These are phyloP conservation scores for Melanotaenia duboulayi DNA, from an alignment of 2,113 vertebrate species.

Conservation along the genomic window DNA sequence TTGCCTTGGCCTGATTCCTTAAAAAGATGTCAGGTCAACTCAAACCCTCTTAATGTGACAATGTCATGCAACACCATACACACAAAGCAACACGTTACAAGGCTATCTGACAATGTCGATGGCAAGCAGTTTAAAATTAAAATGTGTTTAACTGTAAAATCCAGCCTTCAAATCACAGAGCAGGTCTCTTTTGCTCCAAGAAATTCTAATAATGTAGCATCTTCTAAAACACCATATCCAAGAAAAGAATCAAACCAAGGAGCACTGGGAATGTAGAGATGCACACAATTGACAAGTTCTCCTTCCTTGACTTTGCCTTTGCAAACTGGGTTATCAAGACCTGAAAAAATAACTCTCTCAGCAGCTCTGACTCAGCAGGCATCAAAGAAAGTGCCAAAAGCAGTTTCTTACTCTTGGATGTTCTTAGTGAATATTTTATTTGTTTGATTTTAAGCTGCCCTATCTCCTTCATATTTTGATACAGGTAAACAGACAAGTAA, in stretches of 20 bases:
- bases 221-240: constrained; percentile 25
- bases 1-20: constrained; percentile 34
- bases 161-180: constrained; percentile 44
- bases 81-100: constrained; percentile 10
- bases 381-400: constrained; percentile 73
- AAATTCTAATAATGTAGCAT: constrained; percentile 9
- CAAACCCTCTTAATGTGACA: constrained; percentile 2
- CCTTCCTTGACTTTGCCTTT: constrained; percentile 63
- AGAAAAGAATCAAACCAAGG: constrained; percentile 23
- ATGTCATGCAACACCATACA: background rate
- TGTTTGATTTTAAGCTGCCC: constrained; percentile 68
- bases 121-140: constrained; percentile 22
- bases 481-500: constrained; percentile 47
- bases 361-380: constrained; percentile 58
- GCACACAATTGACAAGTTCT: constrained; percentile 39
- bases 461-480: constrained; percentile 41
- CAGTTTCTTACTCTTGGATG: constrained; percentile 60
- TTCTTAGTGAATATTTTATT: constrained; percentile 72
- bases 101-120: constrained; percentile 38
- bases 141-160: constrained; percentile 33
- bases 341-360: constrained; percentile 51
- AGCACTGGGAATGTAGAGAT: background rate
- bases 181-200: constrained; percentile 20
- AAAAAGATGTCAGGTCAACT: constrained; percentile 12
- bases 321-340: constrained; percentile 61